These are phyloP conservation scores for Garrulus glandarius DNA, from an alignment of 2,797 vertebrate species.

Conservation along the genomic window DNA sequence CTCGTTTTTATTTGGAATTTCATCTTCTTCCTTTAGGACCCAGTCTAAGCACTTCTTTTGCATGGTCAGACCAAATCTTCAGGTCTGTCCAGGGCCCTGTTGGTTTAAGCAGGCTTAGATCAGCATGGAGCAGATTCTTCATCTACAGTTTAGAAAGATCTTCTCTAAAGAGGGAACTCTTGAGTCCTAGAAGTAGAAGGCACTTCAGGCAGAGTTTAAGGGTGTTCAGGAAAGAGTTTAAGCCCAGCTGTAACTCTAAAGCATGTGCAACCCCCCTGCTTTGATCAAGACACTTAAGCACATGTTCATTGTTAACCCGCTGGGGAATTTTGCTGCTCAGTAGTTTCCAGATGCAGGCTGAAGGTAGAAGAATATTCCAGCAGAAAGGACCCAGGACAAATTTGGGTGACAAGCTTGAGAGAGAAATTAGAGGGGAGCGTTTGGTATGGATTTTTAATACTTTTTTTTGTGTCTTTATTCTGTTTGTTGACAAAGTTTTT, in stretches of 20 bases:
- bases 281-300: not conserved
- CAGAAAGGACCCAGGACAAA: not conserved
- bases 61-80: not conserved
- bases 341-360: not conserved
- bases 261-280: not conserved
- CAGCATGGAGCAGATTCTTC: fast-evolving
- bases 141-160: not conserved
- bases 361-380: not conserved
- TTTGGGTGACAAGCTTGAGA: not conserved
- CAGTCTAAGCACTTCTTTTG: not conserved
- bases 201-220: not conserved
- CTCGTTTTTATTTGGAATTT: not conserved
- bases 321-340: not conserved
- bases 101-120: not conserved
- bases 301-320: not conserved
- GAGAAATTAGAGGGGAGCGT: not conserved
- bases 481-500: not conserved
- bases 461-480: not conserved
- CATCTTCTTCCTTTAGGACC: not conserved
- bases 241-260: not conserved
- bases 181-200: not conserved
- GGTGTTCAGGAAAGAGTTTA: not conserved
- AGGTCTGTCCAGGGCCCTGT: not conserved
- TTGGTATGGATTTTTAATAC: not conserved
- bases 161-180: not conserved